Evolutionary conservation across 2,113 vertebrate species (phyloP).

Genomic region (Gnathonemus longibarbis): DNA sequence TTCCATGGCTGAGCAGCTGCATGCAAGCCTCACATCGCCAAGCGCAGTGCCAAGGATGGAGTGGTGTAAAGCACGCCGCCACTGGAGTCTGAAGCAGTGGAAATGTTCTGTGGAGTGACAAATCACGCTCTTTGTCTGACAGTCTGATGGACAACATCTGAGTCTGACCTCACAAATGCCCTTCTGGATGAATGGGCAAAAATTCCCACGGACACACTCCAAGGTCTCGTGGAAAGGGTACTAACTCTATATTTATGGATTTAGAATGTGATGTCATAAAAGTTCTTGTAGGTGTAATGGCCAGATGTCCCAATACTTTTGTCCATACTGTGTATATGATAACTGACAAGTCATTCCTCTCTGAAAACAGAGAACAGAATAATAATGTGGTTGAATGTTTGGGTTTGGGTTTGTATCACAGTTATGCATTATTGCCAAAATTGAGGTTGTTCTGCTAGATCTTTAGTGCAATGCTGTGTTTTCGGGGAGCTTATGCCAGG

Average conservation of each 20-base stretch:
- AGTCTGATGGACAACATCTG: no score
- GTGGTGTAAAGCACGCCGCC: no score
- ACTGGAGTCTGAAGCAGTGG: no score
- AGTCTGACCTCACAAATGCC: neutral
- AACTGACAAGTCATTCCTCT: neutral
- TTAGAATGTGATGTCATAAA: neutral
- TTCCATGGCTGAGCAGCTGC: no score
- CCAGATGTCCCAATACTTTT: neutral
- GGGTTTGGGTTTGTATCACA: neutral
- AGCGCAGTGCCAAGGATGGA: no score
- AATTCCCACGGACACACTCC: neutral
- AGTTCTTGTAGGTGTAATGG: neutral
- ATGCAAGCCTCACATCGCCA: no score
- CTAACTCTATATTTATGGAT: neutral
- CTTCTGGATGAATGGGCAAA: neutral
- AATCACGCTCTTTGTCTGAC: no score
- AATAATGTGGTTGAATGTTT: neutral
- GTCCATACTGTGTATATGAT: neutral
- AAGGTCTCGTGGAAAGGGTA: neutral
- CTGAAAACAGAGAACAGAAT: neutral
- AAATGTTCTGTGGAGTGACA: no score
- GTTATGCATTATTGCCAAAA: neutral
- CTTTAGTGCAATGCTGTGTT: neutral
- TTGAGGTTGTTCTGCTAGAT: neutral
- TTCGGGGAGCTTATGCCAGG: neutral